phyloP scores from a whole-genome alignment of 2,113 vertebrate species.

The Melanerpes formicivorus region DNA sequence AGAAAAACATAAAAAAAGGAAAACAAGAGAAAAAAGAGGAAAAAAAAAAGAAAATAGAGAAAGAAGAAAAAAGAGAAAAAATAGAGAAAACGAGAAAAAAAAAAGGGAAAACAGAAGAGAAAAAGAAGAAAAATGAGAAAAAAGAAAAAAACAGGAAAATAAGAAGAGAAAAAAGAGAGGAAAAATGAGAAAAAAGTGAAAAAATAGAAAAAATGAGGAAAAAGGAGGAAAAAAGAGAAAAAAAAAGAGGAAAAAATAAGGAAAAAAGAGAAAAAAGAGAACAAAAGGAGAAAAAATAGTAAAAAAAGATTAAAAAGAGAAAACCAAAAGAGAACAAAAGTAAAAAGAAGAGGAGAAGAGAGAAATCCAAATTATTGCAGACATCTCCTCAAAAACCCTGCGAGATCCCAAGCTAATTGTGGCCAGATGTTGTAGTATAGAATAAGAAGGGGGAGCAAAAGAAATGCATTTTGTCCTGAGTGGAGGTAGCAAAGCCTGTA shows the following conservation, averaged over 20 bases:
- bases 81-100: no score
- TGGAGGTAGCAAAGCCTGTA: background rate
- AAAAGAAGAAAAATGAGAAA: background rate
- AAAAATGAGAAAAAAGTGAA: background rate
- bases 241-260: background rate
- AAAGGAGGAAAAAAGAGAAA: background rate
- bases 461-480: background rate
- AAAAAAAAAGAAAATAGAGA: no score
- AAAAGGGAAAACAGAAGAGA: no score
- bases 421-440: constrained; percentile 55
- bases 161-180: background rate
- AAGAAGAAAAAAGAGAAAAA: background rate
- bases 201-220: no score
- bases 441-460: background rate
- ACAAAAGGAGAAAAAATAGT: background rate
- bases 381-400: constrained; percentile 34
- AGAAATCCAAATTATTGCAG: constrained; percentile 47
- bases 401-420: constrained; percentile 37
- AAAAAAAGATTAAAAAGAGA: background rate
- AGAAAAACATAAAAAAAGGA: no score
- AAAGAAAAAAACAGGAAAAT: background rate
- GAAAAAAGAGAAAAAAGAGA: background rate
- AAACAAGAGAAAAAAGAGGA: no score
- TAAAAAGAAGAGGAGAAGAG: background rate
- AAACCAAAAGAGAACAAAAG: background rate